Evolutionary conservation across 1,140 invertebrate species (phyloP), one percentile per base, ranked within the genome.

Genomic region (Augochlora pura): DNA sequence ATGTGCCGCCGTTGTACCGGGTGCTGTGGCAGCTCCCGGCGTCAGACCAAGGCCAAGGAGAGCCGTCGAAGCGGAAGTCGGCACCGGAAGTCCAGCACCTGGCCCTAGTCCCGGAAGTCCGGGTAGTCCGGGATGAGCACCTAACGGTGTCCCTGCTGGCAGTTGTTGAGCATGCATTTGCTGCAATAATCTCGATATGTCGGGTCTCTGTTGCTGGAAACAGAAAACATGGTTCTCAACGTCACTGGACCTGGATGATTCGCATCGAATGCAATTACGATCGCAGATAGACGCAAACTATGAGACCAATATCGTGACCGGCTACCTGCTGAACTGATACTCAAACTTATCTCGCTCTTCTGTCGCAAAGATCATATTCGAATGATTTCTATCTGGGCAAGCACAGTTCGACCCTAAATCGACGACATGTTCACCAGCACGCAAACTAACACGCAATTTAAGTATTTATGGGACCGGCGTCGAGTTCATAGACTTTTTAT

Each of bases 101-200:
- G 92, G 91, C 32, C 89, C 91, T n/a, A 93, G 83, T 71, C 89
- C 91, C 18, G 92, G 90, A 68, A 93, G 72, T 52, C 93, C 88
- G 84, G 94, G 85, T 82, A 94, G 65, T 12, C 93, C 93, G 81
- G 95, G 89, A 74, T 94, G 94, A 6, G 92, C 93, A 18, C 92
- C 95, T 87, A 97, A 96, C 18, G 94, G 93, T 9, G 96, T 95
- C 80, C 96, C 96, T 1, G 94, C 92, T n/a, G 97, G 97, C 77
- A 98, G 89, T 92, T 98, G 97, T 91, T 97, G 96, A 32, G 97
- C 97, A 89, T 98, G 97, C 96, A 98, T 98, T 94, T 98, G 97
- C 93, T 98, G 97, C 92, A 97, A 91, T 80, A 97, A 90, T 88
- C 96, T 93, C 21, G 96, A 96, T 64, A 97, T 93, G 91, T 97